Evolutionary conservation across 2,113 vertebrate genomes (phyloP).

Genomic region (Sinocyclocheilus anshuiensis): DNA sequence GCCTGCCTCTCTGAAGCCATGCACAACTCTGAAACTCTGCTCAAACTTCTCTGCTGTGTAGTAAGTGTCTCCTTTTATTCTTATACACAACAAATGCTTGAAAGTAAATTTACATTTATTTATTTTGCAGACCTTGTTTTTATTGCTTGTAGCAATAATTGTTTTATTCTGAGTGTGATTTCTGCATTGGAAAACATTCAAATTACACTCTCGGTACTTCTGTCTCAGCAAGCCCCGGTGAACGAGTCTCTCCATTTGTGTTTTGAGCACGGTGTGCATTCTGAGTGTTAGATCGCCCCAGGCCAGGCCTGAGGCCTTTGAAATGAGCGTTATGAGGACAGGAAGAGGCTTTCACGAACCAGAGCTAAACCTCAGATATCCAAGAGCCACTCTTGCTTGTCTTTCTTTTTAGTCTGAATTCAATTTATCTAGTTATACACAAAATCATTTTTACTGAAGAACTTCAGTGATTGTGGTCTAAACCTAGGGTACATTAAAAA

Average conservation of each 20-base stretch:
- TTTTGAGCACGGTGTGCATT: neutral
- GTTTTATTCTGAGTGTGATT: neutral
- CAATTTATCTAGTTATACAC: neutral
- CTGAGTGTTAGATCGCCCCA: neutral
- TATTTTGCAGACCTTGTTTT: neutral
- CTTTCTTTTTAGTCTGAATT: neutral
- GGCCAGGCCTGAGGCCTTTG: neutral
- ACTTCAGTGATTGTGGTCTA: neutral
- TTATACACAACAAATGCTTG: neutral
- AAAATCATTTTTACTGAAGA: neutral
- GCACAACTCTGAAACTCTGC: constrained; percentile 56
- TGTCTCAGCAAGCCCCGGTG: neutral
- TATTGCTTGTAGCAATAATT: neutral
- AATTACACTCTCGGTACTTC: neutral
- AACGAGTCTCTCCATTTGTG: neutral
- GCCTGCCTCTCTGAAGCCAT: constrained; percentile 57
- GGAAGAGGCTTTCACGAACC: neutral
- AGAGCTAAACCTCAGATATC: neutral
- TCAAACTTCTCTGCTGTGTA: constrained; percentile 68
- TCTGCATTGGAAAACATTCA: neutral
- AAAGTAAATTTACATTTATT: neutral
- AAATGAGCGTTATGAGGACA: neutral
- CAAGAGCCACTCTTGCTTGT: neutral
- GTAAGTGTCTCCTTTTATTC: constrained; percentile 65
- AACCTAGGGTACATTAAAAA: neutral